Evolutionary conservation across 1,140 invertebrate genomes (phyloP), one percentile per base, ranked within the genome.

Genomic region (Papilio xuthus): DNA sequence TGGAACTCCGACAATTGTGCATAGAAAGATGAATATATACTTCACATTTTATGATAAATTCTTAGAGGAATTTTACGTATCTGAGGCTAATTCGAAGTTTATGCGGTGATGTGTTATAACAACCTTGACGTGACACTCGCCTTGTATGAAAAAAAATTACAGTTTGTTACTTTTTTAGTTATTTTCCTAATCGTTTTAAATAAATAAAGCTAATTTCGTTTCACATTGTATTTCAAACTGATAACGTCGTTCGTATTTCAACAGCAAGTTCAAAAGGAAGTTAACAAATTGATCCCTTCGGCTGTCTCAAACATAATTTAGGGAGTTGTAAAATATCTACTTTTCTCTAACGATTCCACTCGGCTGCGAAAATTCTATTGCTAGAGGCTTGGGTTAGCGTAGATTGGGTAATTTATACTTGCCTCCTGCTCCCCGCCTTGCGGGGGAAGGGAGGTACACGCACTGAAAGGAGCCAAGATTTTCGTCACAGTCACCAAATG

Each of bases 381-480:
- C 89, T 87, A 88, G 87, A 90, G 90, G 87, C 87, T 90, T 88
- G 87, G 91, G 92, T 92, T 89, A 90, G 84, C 88, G 89, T 90
- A 92, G 91, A 93, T 92, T 93, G 88, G 91, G 92, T 93, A 92
- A 93, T 93, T 93, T 93, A 92, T 93, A 93, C 87, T 92, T 89
- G 90, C 90, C 90, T 86, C 86, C 88, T 84, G 83, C 82, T 84
- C 88, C 83, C 84, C 84, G 81, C 83, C 79, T 73, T 70, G 76
- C 79, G 76, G 80, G 86, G 80, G 84, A 85, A 77, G 85, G 84
- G 83, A 87, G 84, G 88, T 88, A 90, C 90, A 88, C 86, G 86
- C 84, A 86, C 82, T 86, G 81, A 85, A 88, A 80, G 83, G 82
- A 86, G 84, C 86, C 84, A 86, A 87, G 85, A 82, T 87, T 84